A percentile compares a stretch with the other conserved stretches of the same genome.
Conservation (phyloP, 2,113 vertebrate genomes). For the Oenanthe melanoleuca region DNA sequence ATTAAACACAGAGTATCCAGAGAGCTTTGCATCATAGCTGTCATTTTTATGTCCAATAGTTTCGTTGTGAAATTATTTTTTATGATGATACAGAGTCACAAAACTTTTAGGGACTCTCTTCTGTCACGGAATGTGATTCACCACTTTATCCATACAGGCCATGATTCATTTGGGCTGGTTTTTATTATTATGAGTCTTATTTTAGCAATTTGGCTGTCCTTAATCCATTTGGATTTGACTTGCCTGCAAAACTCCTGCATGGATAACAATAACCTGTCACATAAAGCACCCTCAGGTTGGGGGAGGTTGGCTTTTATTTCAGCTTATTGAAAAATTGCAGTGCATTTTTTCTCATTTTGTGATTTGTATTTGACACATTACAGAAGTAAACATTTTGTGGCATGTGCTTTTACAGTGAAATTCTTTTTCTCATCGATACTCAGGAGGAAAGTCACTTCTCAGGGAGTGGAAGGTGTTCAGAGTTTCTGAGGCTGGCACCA, state of each 20-base stretch:
- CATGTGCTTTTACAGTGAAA: neutral
- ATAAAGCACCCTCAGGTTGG: neutral
- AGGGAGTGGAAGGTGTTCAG: neutral
- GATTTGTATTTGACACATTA: neutral
- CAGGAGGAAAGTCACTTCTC: neutral
- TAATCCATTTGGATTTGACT: slow-evolving; percentile 20
- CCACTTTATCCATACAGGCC: neutral
- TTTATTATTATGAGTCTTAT: neutral
- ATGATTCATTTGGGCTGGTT: slow-evolving; percentile 23
- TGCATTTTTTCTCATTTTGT: neutral
- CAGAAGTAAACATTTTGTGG: neutral
- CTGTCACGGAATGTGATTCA: neutral
- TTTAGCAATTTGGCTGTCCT: slow-evolving; percentile 7
- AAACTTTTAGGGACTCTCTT: neutral
- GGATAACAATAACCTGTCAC: neutral
- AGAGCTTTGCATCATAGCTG: neutral
- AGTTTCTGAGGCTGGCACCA: neutral
- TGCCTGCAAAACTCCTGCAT: neutral
- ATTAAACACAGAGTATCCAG: neutral
- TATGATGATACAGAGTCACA: neutral
- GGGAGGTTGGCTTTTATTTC: neutral
- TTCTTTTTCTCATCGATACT: neutral
- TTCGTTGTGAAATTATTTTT: neutral
- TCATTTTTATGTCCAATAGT: neutral
- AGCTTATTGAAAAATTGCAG: neutral